A percentile compares a stretch with the other conserved stretches of the same genome.
Evolutionary conservation across 2,888 invertebrate species (phyloP).

Genomic region (Erpobdella octoculata): DNA sequence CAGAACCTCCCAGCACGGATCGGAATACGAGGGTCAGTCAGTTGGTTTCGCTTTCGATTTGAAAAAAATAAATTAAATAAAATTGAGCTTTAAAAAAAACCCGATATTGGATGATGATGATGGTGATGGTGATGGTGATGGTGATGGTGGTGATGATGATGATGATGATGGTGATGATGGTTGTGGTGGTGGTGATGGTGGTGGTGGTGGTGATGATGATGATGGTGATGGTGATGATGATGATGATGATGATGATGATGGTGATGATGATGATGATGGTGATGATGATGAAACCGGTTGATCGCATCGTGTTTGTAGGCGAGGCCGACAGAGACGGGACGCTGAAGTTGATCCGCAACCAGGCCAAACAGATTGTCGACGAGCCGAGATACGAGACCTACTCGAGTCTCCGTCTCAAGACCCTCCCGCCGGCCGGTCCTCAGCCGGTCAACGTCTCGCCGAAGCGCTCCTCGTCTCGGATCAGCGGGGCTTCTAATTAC

Average conservation of each 20-base stretch:
- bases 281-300: background rate
- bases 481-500: slow-evolving; percentile 5
- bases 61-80: background rate
- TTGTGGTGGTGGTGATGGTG: background rate
- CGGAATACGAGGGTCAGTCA: slow-evolving; percentile 13
- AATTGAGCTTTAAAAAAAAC: background rate
- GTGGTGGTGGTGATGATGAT: background rate
- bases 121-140: background rate
- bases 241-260: background rate
- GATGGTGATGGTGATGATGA: background rate
- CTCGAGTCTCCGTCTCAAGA: slow-evolving; percentile 22
- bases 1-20: slow-evolving; percentile 7
- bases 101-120: background rate
- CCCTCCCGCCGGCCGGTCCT: slow-evolving; percentile 5
- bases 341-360: background rate
- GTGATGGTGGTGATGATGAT: background rate
- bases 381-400: slow-evolving; percentile 21
- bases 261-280: background rate
- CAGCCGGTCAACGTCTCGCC: background rate
- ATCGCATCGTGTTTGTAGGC: background rate
- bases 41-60: no score
- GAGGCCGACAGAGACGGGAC: background rate
- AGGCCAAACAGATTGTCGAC: slow-evolving; percentile 1
- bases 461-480: slow-evolving; percentile 18
- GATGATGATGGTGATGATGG: background rate